A percentile compares a stretch with the other conserved stretches of the same genome.
These are phyloP conservation scores for Ariopsis seemanni DNA, from an alignment of 2,113 vertebrate species.

Conservation along the genomic window DNA sequence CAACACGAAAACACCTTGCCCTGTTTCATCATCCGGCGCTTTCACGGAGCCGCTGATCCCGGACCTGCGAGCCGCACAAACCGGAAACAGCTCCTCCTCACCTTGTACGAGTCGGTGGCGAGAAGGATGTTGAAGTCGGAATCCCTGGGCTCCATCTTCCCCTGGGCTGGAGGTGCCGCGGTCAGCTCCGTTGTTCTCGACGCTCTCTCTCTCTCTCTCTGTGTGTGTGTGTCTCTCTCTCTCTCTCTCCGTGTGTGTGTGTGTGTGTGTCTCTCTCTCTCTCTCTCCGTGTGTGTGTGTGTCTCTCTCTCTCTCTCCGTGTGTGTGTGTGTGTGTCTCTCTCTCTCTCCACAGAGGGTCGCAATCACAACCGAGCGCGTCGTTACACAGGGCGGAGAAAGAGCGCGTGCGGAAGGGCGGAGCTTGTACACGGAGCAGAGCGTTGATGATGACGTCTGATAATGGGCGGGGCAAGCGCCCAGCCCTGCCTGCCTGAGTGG, in stretches of 20 bases:
- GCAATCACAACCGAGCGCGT: slow-evolving; percentile 57
- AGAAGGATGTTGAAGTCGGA: slow-evolving; percentile 86
- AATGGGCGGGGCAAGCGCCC: neutral
- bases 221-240: no score
- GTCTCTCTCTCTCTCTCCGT: no score
- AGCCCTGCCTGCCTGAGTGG: neutral
- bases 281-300: no score
- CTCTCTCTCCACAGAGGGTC: slow-evolving; percentile 37
- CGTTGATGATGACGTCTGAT: neutral
- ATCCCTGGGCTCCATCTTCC: slow-evolving; percentile 85
- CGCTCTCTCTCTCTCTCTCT: slow-evolving; percentile 31
- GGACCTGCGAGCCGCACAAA: neutral
- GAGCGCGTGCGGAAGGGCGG: neutral
- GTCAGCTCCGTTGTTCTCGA: slow-evolving; percentile 66
- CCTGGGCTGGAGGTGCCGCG: slow-evolving; percentile 63
- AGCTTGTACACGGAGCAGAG: neutral
- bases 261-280: slow-evolving; percentile 9
- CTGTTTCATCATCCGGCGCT: slow-evolving; percentile 38
- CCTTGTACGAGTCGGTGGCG: slow-evolving; percentile 95
- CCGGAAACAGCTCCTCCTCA: slow-evolving; percentile 52
- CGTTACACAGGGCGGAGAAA: slow-evolving; percentile 13
- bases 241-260: no score
- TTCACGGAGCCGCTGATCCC: neutral
- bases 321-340: no score
- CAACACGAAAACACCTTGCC: slow-evolving; percentile 69